These are phyloP conservation scores for Proterorhinus semilunaris DNA, from an alignment of 2,113 vertebrate species.

Conservation along the genomic window DNA sequence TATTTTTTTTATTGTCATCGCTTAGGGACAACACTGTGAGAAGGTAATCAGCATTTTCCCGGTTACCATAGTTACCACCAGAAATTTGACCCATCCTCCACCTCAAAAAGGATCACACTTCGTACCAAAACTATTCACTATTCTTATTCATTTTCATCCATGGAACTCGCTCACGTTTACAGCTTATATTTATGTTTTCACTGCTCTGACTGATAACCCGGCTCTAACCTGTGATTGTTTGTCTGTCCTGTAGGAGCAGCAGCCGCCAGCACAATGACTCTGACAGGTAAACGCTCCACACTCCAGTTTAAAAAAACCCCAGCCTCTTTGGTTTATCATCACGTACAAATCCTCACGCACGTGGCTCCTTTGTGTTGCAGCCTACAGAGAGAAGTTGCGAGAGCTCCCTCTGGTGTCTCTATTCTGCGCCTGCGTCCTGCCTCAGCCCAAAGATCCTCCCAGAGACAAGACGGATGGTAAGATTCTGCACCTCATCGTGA, in stretches of 20 bases:
- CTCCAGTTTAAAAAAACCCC: not conserved
- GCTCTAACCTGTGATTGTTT: not conserved
- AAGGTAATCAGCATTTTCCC: too few species aligned
- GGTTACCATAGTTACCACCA: too few species aligned
- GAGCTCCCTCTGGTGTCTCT: slow-evolving; percentile 93
- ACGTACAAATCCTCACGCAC: not conserved
- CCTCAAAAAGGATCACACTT: too few species aligned
- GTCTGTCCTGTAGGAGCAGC: slow-evolving; percentile 32
- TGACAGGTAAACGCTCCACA: slow-evolving; percentile 46
- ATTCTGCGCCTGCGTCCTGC: slow-evolving; percentile 88
- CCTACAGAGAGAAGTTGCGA: slow-evolving; percentile 93
- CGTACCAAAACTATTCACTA: too few species aligned
- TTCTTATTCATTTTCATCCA: too few species aligned
- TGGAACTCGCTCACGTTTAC: too few species aligned
- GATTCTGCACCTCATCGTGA: not conserved
- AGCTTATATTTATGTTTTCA: too few species aligned
- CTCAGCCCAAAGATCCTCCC: slow-evolving; percentile 3
- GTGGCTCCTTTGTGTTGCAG: slow-evolving; percentile 65
- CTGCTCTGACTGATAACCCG: too few species aligned
- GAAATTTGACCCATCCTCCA: too few species aligned
- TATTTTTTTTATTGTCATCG: too few species aligned
- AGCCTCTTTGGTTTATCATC: not conserved
- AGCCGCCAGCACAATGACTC: slow-evolving; percentile 53
- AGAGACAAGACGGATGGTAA: slow-evolving; percentile 4
- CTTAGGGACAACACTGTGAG: too few species aligned